phyloP scores from a whole-genome alignment of 2,797 vertebrate genomes.

The Fistularia commersonii region DNA sequence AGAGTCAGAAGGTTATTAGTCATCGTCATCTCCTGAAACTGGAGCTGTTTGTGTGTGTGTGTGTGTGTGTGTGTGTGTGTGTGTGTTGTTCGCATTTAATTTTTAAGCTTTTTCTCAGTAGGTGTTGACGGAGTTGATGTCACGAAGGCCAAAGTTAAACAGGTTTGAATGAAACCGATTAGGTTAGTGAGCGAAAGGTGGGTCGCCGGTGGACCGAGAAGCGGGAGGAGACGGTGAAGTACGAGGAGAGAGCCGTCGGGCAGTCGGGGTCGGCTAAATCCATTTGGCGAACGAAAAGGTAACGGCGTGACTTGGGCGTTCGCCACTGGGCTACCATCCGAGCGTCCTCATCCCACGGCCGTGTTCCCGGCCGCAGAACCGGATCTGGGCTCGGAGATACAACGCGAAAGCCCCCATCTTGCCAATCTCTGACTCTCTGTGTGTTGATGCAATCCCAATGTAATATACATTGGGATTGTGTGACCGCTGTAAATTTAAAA shows the following conservation, averaged over 20 bases:
- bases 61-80: too few species aligned
- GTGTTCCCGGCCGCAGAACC: slow-evolving; percentile 24
- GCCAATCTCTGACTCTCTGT: too few species aligned
- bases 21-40: slow-evolving; percentile 50
- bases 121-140: not conserved
- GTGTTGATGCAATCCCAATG: too few species aligned
- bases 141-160: slow-evolving; percentile 48
- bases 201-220: too few species aligned
- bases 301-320: slow-evolving; percentile 58
- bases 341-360: slow-evolving; percentile 36
- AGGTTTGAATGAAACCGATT: slow-evolving; percentile 29
- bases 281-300: slow-evolving; percentile 35
- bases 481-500: too few species aligned
- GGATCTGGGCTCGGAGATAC: too few species aligned
- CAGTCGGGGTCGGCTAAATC: slow-evolving; percentile 20
- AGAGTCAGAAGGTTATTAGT: slow-evolving; percentile 60
- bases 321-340: slow-evolving; percentile 47
- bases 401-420: too few species aligned
- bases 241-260: slow-evolving; percentile 23
- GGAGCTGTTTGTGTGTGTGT: too few species aligned
- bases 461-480: too few species aligned
- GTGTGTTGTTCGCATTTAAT: too few species aligned
- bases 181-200: too few species aligned
- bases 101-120: too few species aligned
- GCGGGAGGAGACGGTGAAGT: slow-evolving; percentile 23